These are phyloP conservation scores for Odontophorus gujanensis DNA, from an alignment of 2,113 vertebrate genomes.

Conservation along the genomic window DNA sequence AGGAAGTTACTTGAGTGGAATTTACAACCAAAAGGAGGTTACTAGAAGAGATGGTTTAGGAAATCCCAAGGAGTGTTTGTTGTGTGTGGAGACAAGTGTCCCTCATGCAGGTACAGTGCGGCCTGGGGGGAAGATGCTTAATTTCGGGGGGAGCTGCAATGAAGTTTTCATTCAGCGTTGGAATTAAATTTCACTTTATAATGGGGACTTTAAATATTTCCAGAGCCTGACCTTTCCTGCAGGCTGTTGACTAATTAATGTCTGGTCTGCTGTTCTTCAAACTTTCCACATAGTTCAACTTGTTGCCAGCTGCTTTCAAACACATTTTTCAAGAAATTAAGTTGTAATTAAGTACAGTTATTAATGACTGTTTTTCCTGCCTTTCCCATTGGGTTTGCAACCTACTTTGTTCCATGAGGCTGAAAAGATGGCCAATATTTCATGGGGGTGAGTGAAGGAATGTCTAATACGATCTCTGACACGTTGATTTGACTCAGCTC, in stretches of 20 bases:
- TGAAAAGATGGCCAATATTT: constrained; percentile 44
- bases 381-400: constrained; percentile 57
- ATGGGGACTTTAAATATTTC: constrained; percentile 65
- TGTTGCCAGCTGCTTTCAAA: constrained; percentile 69
- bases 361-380: constrained; percentile 67
- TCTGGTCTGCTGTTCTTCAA: constrained; percentile 71
- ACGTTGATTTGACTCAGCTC: not conserved
- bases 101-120: accelerated
- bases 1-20: not conserved
- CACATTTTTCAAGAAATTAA: constrained; percentile 66
- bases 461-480: not conserved
- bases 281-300: constrained; percentile 66
- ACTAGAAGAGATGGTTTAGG: not conserved
- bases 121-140: not conserved
- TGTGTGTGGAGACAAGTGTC: not conserved
- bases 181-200: constrained; percentile 61
- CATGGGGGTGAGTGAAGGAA: not conserved
- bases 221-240: constrained; percentile 63
- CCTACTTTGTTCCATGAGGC: constrained; percentile 42
- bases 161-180: constrained; percentile 39
- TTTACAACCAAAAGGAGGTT: not conserved
- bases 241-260: constrained; percentile 69
- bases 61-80: not conserved
- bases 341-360: constrained; percentile 66
- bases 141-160: constrained; percentile 12